A percentile compares a stretch with the other conserved stretches of the same genome.
Conservation (phyloP, 2,113 vertebrate species). For the Puffinus mauretanicus region DNA sequence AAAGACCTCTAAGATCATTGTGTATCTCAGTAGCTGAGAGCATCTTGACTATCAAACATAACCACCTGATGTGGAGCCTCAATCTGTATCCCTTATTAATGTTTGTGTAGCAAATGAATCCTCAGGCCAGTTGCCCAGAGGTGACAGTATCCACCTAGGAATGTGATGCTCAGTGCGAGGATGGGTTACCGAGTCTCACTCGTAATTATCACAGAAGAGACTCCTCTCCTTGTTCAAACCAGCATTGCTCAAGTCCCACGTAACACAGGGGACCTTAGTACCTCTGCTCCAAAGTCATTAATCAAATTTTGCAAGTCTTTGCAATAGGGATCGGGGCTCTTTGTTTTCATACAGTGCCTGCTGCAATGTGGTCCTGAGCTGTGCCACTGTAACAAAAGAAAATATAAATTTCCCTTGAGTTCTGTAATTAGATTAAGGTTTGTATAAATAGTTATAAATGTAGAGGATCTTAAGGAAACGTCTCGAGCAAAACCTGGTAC, state of each 20-base stretch:
- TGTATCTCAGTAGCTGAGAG: not conserved
- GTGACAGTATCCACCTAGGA: not conserved
- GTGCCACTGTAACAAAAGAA: not conserved
- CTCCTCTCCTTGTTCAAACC: not conserved
- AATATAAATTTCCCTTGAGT: constrained; percentile 23
- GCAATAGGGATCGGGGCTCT: not conserved
- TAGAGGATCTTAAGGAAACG: not conserved
- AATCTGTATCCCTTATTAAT: not conserved
- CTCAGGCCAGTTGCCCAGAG: not conserved
- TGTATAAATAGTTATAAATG: constrained; percentile 2
- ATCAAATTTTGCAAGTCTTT: not conserved
- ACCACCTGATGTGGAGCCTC: not conserved
- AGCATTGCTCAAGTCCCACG: not conserved
- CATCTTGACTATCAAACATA: not conserved
- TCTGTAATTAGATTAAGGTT: constrained; percentile 47
- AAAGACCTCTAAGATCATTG: no score
- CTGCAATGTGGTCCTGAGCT: not conserved
- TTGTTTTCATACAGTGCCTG: not conserved
- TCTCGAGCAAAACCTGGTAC: not conserved
- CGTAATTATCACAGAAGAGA: not conserved
- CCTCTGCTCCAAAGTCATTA: not conserved
- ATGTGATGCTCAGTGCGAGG: fast-evolving
- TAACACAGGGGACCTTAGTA: not conserved
- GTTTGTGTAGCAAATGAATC: not conserved
- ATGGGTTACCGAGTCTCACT: fast-evolving